A percentile compares a stretch with the other conserved stretches of the same genome.
These are phyloP conservation scores for Ophthalmolycus amberensis DNA, from an alignment of 2,113 vertebrate species.

Conservation along the genomic window DNA sequence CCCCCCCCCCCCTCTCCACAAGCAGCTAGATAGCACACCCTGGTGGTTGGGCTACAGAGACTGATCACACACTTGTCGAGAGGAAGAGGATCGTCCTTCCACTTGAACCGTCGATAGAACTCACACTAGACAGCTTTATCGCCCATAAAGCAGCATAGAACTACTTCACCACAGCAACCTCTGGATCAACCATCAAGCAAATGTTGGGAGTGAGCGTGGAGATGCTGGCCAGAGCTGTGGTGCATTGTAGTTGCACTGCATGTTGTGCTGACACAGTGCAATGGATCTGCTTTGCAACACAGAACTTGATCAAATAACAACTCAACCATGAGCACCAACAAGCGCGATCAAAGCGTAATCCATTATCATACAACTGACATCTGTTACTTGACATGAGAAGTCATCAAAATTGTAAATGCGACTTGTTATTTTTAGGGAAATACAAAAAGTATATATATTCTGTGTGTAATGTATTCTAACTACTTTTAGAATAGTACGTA, in stretches of 20 bases:
- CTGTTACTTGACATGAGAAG: background rate
- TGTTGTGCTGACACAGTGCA: slow-evolving; percentile 81
- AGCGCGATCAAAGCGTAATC: background rate
- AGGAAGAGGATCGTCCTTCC: background rate
- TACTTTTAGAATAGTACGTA: background rate
- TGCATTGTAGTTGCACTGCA: slow-evolving; percentile 95
- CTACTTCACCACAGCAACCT: background rate
- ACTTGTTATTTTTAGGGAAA: background rate
- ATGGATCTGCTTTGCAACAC: slow-evolving; percentile 89
- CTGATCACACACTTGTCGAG: background rate
- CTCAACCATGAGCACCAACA: background rate
- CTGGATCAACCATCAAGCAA: background rate
- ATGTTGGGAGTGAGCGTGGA: background rate
- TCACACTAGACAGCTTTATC: background rate
- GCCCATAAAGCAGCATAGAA: rapidly evolving
- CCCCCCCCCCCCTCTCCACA: background rate
- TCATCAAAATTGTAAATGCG: background rate
- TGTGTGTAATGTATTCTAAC: background rate
- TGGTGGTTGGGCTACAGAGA: slow-evolving; percentile 19
- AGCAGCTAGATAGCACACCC: slow-evolving; percentile 32
- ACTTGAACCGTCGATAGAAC: background rate
- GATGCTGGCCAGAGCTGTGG: slow-evolving; percentile 77
- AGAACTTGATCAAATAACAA: slow-evolving; percentile 69
- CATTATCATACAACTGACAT: background rate
- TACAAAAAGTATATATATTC: background rate